Evolutionary conservation across 2,888 invertebrate genomes (phyloP), one percentile per base, ranked within the genome.

Genomic region (Noctua comes): DNA sequence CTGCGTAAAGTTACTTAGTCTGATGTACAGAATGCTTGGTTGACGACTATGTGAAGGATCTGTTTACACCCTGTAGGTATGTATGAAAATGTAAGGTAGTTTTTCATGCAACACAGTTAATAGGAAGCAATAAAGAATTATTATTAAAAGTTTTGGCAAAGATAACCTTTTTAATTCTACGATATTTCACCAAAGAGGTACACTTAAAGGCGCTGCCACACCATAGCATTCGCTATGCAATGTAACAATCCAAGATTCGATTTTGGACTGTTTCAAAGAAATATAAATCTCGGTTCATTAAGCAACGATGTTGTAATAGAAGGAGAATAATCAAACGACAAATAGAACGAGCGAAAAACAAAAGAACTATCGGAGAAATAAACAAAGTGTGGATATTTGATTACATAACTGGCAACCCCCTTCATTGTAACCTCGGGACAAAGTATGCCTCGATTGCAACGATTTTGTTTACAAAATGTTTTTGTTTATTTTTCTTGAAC

Each of bases 381-480:
- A 62, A 76, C 68, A 76, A 64, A 43, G 16, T 64, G 43, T 43
- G 71, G 68, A 68, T 71, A 74, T 78, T 82, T 71, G 43, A 43
- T 71, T 68, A 59, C 57, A 31, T 1, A 64, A 64, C 68, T 78
- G 62, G 82, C 68, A 82, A 74, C 83, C n/a, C 62, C 1, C 6
- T 48, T 13, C n/a, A n/a, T 57, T 73, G 27, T 59, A 31, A 43
- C 64, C 24, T 65, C 62, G 51, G n/a, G 27, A 57, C 68, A 31
- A 64, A 72, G 66, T 73, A 66, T 51, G 43, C 66, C 46, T 62
- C 57, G 62, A 75, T 59, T 65, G 75, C 68, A 72, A 64, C 71
- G 68, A 43, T 68, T 81, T 72, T 80, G 68, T 72, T 80, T 65
- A 75, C 62, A 79, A 71, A 71, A 74, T 54, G 21, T 24, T 51